Evolutionary conservation across 2,797 vertebrate genomes (phyloP).

Genomic region (Lithobates sylvaticus): DNA sequence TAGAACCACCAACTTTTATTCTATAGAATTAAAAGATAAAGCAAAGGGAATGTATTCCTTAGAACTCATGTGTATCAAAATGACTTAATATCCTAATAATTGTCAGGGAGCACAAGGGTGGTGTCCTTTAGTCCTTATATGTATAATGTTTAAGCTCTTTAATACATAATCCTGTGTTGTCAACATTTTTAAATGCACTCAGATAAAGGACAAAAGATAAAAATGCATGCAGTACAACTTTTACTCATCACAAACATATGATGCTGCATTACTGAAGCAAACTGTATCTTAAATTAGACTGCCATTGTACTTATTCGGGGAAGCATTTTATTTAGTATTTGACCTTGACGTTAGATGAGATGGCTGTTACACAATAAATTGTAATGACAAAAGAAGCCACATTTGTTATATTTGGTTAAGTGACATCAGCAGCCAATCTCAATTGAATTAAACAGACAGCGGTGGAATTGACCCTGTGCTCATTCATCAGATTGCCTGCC

Average conservation of each 20-base stretch:
- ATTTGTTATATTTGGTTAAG: slow-evolving; percentile 54
- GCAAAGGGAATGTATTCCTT: no score
- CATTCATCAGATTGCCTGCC: slow-evolving; percentile 43
- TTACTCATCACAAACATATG: slow-evolving; percentile 4
- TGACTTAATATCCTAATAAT: no score
- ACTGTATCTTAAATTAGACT: slow-evolving; percentile 24
- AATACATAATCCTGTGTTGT: no score
- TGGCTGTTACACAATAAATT: slow-evolving; percentile 30
- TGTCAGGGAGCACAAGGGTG: no score
- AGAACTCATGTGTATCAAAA: no score
- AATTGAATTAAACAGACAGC: slow-evolving; percentile 55
- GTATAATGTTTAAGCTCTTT: no score
- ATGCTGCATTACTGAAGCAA: background rate
- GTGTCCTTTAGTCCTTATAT: no score
- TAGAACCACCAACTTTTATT: no score
- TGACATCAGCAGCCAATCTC: slow-evolving; percentile 59
- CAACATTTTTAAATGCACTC: background rate
- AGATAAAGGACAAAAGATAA: background rate
- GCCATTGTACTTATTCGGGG: background rate
- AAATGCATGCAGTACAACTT: background rate
- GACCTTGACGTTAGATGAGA: slow-evolving; percentile 39
- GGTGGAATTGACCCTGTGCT: slow-evolving; percentile 42
- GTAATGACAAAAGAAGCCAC: slow-evolving; percentile 38
- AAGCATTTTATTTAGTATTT: slow-evolving; percentile 27
- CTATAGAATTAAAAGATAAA: no score